These are phyloP conservation scores for Euclidia mi DNA, from an alignment of 2,888 invertebrate species.

Conservation along the genomic window DNA sequence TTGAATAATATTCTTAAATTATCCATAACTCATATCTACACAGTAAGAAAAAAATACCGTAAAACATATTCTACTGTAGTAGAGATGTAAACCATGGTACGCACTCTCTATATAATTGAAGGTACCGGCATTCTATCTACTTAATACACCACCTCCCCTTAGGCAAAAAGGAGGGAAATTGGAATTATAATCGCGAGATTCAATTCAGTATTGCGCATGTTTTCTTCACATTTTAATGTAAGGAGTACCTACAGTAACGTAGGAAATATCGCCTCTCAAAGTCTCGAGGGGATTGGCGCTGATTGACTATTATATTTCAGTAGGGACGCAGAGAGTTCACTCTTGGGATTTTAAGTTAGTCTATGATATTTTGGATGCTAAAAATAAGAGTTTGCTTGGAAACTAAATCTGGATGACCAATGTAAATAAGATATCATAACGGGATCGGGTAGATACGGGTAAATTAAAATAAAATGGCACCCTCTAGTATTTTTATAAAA, in stretches of 20 bases:
- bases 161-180: conserved; percentile 46
- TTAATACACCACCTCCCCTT: conserved; percentile 35
- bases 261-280: conserved; percentile 7
- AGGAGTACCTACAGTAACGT: conserved; percentile 7
- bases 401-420: no score
- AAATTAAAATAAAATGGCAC: no score
- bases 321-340: not conserved
- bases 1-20: no score
- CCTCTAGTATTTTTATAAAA: no score
- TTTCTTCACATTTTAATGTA: conserved; percentile 17
- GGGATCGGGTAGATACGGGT: no score
- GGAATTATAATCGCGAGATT: conserved; percentile 58
- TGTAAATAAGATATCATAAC: no score
- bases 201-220: conserved; percentile 53
- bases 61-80: no score
- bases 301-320: conserved; percentile 13
- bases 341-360: not conserved
- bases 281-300: conserved; percentile 10
- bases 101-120: conserved; percentile 5
- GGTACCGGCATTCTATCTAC: conserved; percentile 25
- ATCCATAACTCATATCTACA: no score
- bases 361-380: not conserved
- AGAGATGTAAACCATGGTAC: not conserved
- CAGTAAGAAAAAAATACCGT: no score
- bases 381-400: no score